phyloP scores from a whole-genome alignment of 2,797 vertebrate genomes.

The Lepilemur septentrionalis region DNA sequence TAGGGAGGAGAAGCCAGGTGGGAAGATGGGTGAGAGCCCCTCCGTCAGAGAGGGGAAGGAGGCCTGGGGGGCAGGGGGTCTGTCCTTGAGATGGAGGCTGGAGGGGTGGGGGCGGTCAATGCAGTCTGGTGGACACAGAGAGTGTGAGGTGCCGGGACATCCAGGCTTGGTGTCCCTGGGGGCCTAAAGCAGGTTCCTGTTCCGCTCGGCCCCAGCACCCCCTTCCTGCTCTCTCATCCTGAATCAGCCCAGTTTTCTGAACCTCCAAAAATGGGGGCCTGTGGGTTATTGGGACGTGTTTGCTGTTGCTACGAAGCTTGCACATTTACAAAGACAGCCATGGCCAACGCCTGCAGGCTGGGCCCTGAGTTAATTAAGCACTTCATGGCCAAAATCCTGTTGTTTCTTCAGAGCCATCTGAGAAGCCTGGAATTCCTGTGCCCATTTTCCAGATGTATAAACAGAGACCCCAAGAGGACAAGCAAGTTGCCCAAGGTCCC shows the following conservation, averaged over 20 bases:
- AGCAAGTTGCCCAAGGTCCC: neutral
- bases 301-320: neutral
- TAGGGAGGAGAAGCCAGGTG: neutral
- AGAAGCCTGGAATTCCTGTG: neutral
- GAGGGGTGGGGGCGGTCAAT: neutral
- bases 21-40: neutral
- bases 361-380: neutral
- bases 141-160: no score
- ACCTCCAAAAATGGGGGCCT: neutral
- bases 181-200: neutral
- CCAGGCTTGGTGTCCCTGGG: neutral
- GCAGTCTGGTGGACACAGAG: neutral
- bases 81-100: neutral
- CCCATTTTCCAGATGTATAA: neutral
- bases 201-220: neutral
- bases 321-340: neutral
- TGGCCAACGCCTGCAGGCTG: fast-evolving
- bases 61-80: no score
- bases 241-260: neutral
- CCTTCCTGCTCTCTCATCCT: neutral
- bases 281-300: fast-evolving
- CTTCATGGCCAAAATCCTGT: neutral
- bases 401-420: neutral
- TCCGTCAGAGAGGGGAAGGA: neutral
- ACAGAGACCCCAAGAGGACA: neutral